A percentile compares a stretch with the other conserved stretches of the same genome.
These are phyloP conservation scores for Miniopterus natalensis DNA, from an alignment of 2,113 vertebrate species.

Conservation along the genomic window DNA sequence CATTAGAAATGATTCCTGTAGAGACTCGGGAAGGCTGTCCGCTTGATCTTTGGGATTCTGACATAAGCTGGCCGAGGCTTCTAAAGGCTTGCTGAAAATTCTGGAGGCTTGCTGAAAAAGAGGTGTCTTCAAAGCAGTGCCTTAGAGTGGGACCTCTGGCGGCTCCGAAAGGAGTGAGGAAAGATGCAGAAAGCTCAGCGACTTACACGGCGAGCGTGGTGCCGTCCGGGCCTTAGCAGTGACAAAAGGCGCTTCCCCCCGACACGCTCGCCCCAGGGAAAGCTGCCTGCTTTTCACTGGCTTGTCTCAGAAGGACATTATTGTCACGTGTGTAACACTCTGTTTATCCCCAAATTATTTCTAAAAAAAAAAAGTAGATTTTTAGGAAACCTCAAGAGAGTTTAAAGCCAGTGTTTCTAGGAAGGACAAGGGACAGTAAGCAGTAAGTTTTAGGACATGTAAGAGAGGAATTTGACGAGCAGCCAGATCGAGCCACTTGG, in stretches of 20 bases:
- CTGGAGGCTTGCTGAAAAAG: slow-evolving; percentile 14
- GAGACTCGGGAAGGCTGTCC: background rate
- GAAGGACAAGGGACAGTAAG: background rate
- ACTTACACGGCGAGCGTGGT: background rate
- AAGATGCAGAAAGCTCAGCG: background rate
- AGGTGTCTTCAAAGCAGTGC: background rate
- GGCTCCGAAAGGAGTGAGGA: background rate
- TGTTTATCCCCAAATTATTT: slow-evolving; percentile 8
- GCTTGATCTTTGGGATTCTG: background rate
- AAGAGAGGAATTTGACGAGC: background rate
- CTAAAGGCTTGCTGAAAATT: background rate
- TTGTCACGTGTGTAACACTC: background rate
- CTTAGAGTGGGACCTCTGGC: background rate
- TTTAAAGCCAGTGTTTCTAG: background rate
- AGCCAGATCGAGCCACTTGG: background rate
- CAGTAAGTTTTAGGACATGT: background rate
- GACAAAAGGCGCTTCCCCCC: background rate
- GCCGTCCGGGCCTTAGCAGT: background rate
- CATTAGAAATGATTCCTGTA: background rate
- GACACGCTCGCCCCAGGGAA: background rate
- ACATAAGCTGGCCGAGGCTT: background rate
- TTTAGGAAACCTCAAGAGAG: background rate
- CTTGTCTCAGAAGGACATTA: background rate
- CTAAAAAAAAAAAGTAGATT: background rate
- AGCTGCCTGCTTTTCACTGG: background rate